A percentile compares a stretch with the other conserved stretches of the same genome.
phyloP scores from a whole-genome alignment of 1,140 invertebrate genomes.

The Bombus difficillimus region DNA sequence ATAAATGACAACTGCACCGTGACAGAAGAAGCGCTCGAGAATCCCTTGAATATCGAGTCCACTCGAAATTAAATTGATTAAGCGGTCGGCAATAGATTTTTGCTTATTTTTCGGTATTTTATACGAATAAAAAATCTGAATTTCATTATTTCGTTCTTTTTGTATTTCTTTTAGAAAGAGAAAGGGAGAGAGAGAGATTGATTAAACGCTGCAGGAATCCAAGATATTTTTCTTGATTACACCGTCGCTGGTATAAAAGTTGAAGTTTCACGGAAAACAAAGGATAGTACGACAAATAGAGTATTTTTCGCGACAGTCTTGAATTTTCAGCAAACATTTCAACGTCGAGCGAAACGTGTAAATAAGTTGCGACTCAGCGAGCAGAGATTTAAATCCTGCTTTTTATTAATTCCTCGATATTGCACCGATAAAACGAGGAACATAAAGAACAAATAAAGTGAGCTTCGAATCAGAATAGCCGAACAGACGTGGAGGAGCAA shows the following conservation, averaged over 20 bases:
- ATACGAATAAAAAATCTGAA: background rate
- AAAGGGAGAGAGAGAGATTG: no score
- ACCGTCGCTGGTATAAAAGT: background rate
- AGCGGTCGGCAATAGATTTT: background rate
- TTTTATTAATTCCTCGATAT: no score
- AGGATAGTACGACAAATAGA: background rate
- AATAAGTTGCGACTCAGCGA: background rate
- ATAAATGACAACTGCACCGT: background rate
- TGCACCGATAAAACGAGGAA: background rate
- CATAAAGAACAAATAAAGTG: background rate
- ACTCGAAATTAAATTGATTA: background rate
- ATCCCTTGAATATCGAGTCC: background rate
- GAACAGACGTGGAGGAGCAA: slow-evolving; percentile 8
- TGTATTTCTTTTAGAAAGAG: background rate
- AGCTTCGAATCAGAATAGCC: slow-evolving; percentile 6
- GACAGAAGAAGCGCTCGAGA: background rate
- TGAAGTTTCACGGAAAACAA: background rate
- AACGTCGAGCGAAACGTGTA: background rate
- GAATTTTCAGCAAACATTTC: background rate
- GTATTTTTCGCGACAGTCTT: background rate
- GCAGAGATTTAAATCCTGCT: background rate
- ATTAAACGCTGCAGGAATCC: background rate
- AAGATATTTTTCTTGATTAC: background rate
- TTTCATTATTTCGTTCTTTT: background rate
- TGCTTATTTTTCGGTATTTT: no score